phyloP scores from a whole-genome alignment of 2,888 invertebrate species.

The Spilosoma lubricipeda region DNA sequence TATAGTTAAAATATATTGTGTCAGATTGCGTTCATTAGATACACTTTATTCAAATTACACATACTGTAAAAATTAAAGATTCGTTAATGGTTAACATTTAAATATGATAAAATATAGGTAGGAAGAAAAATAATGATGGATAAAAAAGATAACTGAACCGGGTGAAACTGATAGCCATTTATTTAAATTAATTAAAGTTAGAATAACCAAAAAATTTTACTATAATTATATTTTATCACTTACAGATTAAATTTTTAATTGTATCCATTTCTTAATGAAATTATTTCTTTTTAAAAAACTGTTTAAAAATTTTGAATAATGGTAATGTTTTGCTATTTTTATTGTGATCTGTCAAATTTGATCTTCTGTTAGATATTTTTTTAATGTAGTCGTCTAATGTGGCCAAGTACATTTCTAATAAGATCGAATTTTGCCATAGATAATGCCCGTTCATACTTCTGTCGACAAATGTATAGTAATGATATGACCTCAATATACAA shows the following conservation, averaged over 20 bases:
- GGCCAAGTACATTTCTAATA: neutral
- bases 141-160: too few species aligned
- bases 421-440: neutral
- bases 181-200: neutral
- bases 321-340: constrained; percentile 16
- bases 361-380: neutral
- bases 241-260: constrained; percentile 7
- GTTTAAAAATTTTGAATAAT: neutral
- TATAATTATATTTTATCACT: neutral
- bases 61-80: too few species aligned
- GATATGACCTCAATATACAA: too few species aligned
- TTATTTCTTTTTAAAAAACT: neutral
- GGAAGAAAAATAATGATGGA: too few species aligned
- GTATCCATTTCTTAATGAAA: constrained; percentile 1
- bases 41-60: too few species aligned
- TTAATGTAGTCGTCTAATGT: neutral
- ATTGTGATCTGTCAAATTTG: constrained; percentile 2
- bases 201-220: neutral
- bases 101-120: too few species aligned
- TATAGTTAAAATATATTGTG: too few species aligned
- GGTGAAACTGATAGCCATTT: too few species aligned
- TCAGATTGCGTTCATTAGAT: too few species aligned
- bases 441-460: neutral
- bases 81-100: too few species aligned
- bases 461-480: too few species aligned